phyloP scores from a whole-genome alignment of 1,140 invertebrate genomes.

The Hypothenemus hampei region DNA sequence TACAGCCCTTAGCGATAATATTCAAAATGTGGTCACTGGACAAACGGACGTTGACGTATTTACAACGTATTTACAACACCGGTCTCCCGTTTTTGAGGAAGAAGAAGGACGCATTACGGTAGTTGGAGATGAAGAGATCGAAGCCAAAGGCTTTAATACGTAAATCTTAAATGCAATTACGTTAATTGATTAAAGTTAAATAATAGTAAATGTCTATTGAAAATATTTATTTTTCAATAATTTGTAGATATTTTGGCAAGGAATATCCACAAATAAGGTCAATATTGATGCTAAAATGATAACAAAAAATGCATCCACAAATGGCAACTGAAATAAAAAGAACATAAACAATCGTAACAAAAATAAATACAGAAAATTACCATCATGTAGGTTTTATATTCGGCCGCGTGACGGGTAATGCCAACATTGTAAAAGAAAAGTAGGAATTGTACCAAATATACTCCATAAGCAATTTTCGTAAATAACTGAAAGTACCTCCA shows the following conservation, averaged over 20 bases:
- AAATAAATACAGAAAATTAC: no score
- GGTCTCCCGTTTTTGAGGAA: conserved; percentile 42
- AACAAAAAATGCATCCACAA: conserved; percentile 33
- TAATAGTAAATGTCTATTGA: no score
- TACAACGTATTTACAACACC: conserved; percentile 40
- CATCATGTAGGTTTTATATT: conserved; percentile 43
- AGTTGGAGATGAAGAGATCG: conserved; percentile 11
- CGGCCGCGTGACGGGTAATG: conserved; percentile 46
- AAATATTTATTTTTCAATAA: conserved; percentile 5
- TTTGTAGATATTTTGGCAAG: conserved; percentile 40
- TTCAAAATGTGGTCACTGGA: conserved; percentile 33
- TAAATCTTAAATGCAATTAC: no score
- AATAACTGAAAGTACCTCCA: conserved; percentile 46
- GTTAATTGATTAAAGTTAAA: no score
- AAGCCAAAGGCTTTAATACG: conserved; percentile 3
- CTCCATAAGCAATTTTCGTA: conserved; percentile 50
- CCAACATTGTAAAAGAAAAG: conserved; percentile 57
- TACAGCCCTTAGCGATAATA: conserved; percentile 42
- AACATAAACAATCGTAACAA: conserved; percentile 20
- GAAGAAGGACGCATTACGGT: conserved; percentile 43
- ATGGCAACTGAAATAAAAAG: conserved; percentile 36
- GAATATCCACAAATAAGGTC: conserved; percentile 39
- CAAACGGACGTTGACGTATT: conserved; percentile 35
- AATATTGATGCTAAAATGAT: conserved; percentile 33
- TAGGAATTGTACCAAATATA: conserved; percentile 56